phyloP scores from a whole-genome alignment of 2,113 vertebrate genomes.

The Ginglymostoma cirratum region DNA sequence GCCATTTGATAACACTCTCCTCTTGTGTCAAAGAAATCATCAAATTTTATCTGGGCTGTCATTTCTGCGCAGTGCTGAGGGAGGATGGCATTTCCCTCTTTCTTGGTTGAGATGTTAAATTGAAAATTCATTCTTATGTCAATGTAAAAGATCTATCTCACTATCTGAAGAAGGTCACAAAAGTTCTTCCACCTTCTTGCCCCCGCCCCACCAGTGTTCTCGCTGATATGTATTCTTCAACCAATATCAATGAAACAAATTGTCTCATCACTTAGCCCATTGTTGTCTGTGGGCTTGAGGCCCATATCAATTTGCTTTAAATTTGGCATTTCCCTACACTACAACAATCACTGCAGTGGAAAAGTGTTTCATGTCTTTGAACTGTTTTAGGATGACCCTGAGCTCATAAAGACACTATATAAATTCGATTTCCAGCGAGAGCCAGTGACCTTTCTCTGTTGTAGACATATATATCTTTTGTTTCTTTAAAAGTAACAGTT shows the following conservation, averaged over 20 bases:
- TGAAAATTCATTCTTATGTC: neutral
- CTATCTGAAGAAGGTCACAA: neutral
- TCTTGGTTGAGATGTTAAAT: neutral
- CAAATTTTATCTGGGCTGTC: neutral
- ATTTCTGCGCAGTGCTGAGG: neutral
- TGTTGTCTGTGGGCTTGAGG: neutral
- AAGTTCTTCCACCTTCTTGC: neutral
- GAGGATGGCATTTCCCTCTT: neutral
- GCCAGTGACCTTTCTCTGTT: no score
- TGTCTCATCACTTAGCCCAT: neutral
- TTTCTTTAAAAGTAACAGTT: neutral
- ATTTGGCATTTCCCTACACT: neutral
- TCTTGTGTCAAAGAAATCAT: neutral
- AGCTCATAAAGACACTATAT: neutral
- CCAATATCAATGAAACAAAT: neutral
- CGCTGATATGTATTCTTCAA: neutral
- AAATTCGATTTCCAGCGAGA: neutral
- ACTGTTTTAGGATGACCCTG: neutral
- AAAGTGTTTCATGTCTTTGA: neutral
- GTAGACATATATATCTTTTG: neutral
- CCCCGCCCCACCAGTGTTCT: no score
- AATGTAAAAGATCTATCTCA: neutral
- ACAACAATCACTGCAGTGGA: neutral
- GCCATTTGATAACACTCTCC: neutral
- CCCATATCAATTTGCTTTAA: neutral